Conservation (phyloP, 1,140 invertebrate genomes). For the Rhopalosiphum maidis region DNA sequence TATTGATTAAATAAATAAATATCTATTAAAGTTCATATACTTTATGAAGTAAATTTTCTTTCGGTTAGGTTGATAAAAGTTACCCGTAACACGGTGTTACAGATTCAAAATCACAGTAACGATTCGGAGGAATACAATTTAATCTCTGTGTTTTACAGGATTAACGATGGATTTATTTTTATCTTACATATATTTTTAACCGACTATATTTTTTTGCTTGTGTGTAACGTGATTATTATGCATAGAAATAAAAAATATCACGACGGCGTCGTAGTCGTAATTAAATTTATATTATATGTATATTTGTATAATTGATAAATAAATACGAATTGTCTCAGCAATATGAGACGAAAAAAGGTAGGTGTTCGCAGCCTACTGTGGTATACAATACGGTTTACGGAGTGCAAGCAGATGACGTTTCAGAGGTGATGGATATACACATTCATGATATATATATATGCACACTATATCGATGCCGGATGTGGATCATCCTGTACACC, state of each 20-base stretch:
- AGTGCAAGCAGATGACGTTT: too few species aligned
- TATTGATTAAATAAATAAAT: neutral
- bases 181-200: neutral
- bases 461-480: neutral
- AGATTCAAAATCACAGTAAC: neutral
- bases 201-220: too few species aligned
- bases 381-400: too few species aligned
- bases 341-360: too few species aligned
- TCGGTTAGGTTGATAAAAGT: neutral
- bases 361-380: too few species aligned
- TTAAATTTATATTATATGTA: too few species aligned
- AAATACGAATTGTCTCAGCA: too few species aligned
- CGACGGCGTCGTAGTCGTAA: too few species aligned
- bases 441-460: neutral
- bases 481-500: neutral
- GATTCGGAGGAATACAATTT: neutral
- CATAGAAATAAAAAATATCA: neutral
- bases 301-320: too few species aligned
- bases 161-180: neutral
- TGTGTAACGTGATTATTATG: neutral
- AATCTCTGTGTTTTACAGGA: neutral
- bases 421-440: neutral
- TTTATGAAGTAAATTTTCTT: neutral
- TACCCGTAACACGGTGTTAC: neutral
- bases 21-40: neutral